phyloP scores from a whole-genome alignment of 2,888 invertebrate genomes.

The Scaeva pyrastri region DNA sequence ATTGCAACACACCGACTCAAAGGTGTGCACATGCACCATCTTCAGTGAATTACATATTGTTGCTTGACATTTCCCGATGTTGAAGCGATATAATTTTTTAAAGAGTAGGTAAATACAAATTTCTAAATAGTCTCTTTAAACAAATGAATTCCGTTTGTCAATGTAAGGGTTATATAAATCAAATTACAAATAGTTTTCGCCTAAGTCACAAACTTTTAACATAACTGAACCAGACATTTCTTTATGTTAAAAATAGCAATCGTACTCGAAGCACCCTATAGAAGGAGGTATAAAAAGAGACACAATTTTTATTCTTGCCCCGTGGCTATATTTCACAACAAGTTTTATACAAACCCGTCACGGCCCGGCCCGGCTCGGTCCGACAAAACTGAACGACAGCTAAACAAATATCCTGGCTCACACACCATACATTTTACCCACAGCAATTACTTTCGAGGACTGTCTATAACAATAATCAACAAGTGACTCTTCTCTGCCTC shows the following conservation, averaged over 20 bases:
- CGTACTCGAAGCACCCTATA: neutral
- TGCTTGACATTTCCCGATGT: too few relatives aligned
- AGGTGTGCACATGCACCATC: too few relatives aligned
- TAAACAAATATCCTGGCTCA: slow-evolving; percentile 53
- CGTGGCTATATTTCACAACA: slow-evolving; percentile 39
- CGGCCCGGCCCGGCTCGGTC: neutral
- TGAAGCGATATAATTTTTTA: too few relatives aligned
- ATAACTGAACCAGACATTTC: neutral
- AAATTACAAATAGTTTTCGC: too few relatives aligned
- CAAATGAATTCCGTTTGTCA: too few relatives aligned
- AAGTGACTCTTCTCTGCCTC: slow-evolving; percentile 49
- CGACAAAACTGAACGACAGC: slow-evolving; percentile 14
- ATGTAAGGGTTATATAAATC: too few relatives aligned
- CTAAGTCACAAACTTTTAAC: too few relatives aligned
- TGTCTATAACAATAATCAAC: slow-evolving; percentile 59
- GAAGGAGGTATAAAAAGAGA: neutral
- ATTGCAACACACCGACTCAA: too few relatives aligned
- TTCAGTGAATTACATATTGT: too few relatives aligned
- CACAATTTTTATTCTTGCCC: slow-evolving; percentile 40
- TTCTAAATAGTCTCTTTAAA: too few relatives aligned
- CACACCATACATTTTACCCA: slow-evolving; percentile 40
- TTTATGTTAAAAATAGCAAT: neutral
- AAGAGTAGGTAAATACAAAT: too few relatives aligned
- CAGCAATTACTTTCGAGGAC: slow-evolving; percentile 61
- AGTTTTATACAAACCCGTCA: slow-evolving; percentile 5